phyloP scores from a whole-genome alignment of 2,797 vertebrate genomes.

The Calcarius lapponicus region DNA sequence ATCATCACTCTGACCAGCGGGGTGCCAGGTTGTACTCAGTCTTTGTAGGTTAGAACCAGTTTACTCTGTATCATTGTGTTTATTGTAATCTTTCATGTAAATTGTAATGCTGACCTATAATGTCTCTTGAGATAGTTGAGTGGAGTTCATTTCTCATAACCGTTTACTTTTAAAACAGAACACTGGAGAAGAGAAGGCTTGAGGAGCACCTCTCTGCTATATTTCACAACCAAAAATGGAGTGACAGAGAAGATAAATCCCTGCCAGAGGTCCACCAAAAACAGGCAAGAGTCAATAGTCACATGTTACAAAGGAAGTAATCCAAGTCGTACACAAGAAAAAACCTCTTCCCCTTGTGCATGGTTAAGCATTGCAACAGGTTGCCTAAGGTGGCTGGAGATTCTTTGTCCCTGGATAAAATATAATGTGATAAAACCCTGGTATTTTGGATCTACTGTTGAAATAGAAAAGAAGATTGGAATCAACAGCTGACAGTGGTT shows the following conservation, averaged over 20 bases:
- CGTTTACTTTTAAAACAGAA: background rate
- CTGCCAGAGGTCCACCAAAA: background rate
- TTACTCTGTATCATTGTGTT: background rate
- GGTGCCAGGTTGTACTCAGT: background rate
- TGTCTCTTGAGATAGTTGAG: background rate
- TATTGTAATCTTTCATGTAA: background rate
- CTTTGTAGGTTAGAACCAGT: no score
- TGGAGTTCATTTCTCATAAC: background rate
- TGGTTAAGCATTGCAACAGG: background rate
- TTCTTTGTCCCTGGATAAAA: no score
- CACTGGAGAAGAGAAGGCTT: background rate
- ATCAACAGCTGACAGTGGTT: background rate
- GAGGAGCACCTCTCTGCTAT: background rate
- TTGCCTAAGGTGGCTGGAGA: background rate
- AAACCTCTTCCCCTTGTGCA: background rate
- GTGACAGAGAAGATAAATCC: background rate
- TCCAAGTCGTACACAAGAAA: background rate
- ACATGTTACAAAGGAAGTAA: background rate
- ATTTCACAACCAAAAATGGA: background rate
- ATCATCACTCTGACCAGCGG: background rate
- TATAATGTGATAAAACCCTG: background rate
- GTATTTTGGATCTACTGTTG: background rate
- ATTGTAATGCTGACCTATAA: background rate
- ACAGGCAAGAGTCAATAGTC: background rate
- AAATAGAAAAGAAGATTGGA: background rate